These are phyloP conservation scores for Cheilosia pagana DNA, from an alignment of 2,888 invertebrate genomes.

Conservation along the genomic window DNA sequence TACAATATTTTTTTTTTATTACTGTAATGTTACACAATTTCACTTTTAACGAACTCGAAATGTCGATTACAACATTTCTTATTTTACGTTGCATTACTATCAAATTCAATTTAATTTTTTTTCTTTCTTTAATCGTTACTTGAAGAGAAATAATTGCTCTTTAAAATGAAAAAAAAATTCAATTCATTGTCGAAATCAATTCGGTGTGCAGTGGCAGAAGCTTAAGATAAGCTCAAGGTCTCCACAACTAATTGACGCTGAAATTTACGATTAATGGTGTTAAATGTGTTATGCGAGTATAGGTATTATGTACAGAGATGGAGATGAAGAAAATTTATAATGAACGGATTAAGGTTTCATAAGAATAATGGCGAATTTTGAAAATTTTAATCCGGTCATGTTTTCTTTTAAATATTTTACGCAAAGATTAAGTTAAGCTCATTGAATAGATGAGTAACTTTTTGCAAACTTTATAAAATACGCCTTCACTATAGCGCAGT, in stretches of 20 bases:
- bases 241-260: slow-evolving; percentile 45
- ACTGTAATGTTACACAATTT: slow-evolving; percentile 51
- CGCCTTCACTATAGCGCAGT: no score
- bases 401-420: no score
- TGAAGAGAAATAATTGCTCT: slow-evolving; percentile 53
- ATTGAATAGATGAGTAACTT: no score
- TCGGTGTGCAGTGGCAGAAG: slow-evolving; percentile 37
- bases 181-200: slow-evolving; percentile 56
- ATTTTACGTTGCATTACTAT: slow-evolving; percentile 32
- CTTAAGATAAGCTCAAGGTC: slow-evolving; percentile 59
- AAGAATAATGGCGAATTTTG: no score
- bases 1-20: neutral
- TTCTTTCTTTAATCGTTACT: slow-evolving; percentile 7
- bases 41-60: slow-evolving; percentile 51
- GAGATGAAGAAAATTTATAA: neutral
- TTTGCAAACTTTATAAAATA: no score
- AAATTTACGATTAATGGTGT: slow-evolving; percentile 35
- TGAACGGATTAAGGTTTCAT: slow-evolving; percentile 12
- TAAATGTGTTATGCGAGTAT: slow-evolving; percentile 4
- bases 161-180: slow-evolving; percentile 17
- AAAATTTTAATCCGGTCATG: no score
- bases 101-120: slow-evolving; percentile 16
- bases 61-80: slow-evolving; percentile 52
- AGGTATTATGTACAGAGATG: neutral
- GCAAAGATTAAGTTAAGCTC: no score